These are phyloP conservation scores for Bombyx mandarina DNA, from an alignment of 1,140 invertebrate genomes.

Conservation along the genomic window DNA sequence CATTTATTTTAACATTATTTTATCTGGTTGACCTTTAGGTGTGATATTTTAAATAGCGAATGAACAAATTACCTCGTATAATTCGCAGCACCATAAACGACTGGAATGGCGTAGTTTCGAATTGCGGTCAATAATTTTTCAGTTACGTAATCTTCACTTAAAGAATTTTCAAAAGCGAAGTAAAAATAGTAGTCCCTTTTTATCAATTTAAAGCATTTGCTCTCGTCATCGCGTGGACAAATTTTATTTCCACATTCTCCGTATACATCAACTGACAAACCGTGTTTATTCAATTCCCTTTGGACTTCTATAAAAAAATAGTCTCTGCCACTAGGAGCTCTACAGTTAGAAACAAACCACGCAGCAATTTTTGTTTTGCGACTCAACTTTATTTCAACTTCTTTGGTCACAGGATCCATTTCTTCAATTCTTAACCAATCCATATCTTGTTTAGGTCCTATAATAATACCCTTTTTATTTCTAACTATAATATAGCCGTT, in stretches of 20 bases:
- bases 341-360: constrained; percentile 79
- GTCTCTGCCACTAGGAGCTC: constrained; percentile 67
- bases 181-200: constrained; percentile 76
- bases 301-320: constrained; percentile 72
- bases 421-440: constrained; percentile 39
- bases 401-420: constrained; percentile 34
- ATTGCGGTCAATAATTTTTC: constrained; percentile 74
- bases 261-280: constrained; percentile 74
- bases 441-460: constrained; percentile 37
- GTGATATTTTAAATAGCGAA: background rate
- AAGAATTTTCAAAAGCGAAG: constrained; percentile 78
- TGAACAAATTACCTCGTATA: constrained; percentile 23
- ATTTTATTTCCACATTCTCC: constrained; percentile 73
- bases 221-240: constrained; percentile 29
- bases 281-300: constrained; percentile 57
- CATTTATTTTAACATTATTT: no score
- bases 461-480: constrained; percentile 30
- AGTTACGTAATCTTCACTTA: constrained; percentile 75
- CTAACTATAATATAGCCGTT: constrained; percentile 44
- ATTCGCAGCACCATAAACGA: constrained; percentile 70
- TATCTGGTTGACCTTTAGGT: no score
- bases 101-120: constrained; percentile 61
- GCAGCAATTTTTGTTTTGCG: constrained; percentile 64
- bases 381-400: constrained; percentile 35
- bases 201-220: constrained; percentile 54